Evolutionary conservation across 2,113 vertebrate genomes (phyloP), one percentile per base, ranked within the genome.

Genomic region (Xiphophorus couchianus): DNA sequence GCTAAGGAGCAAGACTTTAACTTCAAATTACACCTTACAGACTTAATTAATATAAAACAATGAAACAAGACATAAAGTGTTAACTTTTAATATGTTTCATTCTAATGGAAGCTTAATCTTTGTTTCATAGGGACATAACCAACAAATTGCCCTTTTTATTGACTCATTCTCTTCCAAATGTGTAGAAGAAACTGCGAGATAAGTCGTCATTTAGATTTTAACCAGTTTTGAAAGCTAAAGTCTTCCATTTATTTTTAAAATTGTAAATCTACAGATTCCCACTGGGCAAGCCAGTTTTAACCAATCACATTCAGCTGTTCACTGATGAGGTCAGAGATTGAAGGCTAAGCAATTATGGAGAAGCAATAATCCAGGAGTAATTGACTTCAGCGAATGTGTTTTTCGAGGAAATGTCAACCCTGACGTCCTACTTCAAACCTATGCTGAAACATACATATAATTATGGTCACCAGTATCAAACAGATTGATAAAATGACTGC

Each of bases 391-490:
- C 7, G 0, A 58, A 58, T 58, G 7, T n/a, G 9, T n/a, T 22
- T n/a, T 58, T 58, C 25, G 10, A n/a, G 25, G 9, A 54, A n/a
- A n/a, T 54, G 8, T 54, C 8, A 54, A n/a, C 22, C 22, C 48
- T 51, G 48, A 22, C 48, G 1, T 19, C 22, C 48, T 58, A 54
- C 25, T n/a, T 54, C 51, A 54, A 54, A 25, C 51, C 7, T 54
- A 7, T n/a, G 35, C 19, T 39, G 54, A 42, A n/a, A 3, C 19
- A 8, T 30, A 27, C 22, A 62, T 54, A 68, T 42, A 44, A 76
- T 60, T 62, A n/a, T 44, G 35, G 68, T 68, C 65, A 27, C 54
- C 68, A 19, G 44, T 68, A 62, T 69, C 44, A 29, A 62, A 67
- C 28, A 37, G 27, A 63, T 30, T 66, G 64, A n/a, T 7, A 10